A percentile compares a stretch with the other conserved stretches of the same genome.
Conservation (phyloP, 2,888 invertebrate species). For the Drosophila meridiana region DNA sequence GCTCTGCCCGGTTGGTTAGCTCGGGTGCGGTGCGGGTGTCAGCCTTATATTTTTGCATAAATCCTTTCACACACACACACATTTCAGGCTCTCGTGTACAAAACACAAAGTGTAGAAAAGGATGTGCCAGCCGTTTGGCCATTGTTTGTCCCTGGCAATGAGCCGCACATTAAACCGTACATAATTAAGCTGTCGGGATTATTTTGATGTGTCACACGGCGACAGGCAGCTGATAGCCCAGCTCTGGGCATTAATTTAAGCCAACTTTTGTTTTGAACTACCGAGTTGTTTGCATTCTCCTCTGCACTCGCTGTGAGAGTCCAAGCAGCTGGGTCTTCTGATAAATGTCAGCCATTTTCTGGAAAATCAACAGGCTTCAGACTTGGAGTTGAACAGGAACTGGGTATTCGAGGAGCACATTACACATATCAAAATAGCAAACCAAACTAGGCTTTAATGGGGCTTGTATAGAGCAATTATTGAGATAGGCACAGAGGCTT, state of each 20-base stretch:
- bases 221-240: constrained; percentile 76
- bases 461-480: not conserved
- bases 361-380: constrained; percentile 52
- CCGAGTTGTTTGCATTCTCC: constrained; percentile 38
- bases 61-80: constrained; percentile 68
- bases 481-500: not conserved
- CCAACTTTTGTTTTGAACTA: constrained; percentile 73
- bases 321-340: constrained; percentile 45
- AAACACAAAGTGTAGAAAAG: constrained; percentile 50
- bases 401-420: constrained; percentile 8
- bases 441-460: not conserved
- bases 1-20: constrained; percentile 47
- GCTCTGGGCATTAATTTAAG: constrained; percentile 70
- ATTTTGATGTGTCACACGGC: constrained; percentile 82
- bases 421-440: not conserved
- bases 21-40: constrained; percentile 68
- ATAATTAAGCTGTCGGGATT: constrained; percentile 84
- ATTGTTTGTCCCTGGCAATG: constrained; percentile 70
- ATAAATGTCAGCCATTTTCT: constrained; percentile 26
- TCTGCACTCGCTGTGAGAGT: constrained; percentile 40
- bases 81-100: constrained; percentile 26
- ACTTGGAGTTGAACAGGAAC: constrained; percentile 12
- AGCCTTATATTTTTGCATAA: constrained; percentile 65
- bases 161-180: constrained; percentile 74
- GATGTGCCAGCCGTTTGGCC: constrained; percentile 45